These are phyloP conservation scores for Lasius fuliginosus DNA, from an alignment of 2,888 invertebrate genomes.

Conservation along the genomic window DNA sequence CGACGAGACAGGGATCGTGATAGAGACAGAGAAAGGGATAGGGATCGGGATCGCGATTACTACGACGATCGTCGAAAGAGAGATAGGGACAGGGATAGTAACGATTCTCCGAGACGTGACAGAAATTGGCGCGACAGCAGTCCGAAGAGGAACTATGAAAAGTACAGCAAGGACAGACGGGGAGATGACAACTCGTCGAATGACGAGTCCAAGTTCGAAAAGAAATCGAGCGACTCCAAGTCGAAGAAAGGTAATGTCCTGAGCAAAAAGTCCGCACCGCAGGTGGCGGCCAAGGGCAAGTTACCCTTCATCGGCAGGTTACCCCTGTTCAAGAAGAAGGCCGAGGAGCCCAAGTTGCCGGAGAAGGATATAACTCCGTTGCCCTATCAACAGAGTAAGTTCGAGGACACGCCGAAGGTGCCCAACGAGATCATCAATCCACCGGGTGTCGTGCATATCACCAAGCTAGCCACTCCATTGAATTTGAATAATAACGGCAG, in stretches of 20 bases:
- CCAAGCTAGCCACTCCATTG: constrained; percentile 83
- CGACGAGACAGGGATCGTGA: constrained; percentile 71
- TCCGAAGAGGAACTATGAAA: constrained; percentile 81
- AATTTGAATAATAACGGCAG: constrained; percentile 68
- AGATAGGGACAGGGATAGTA: constrained; percentile 74
- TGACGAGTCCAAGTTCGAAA: constrained; percentile 84
- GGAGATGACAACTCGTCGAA: constrained; percentile 78
- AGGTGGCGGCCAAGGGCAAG: constrained; percentile 88
- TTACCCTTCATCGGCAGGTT: constrained; percentile 95
- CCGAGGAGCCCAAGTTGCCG: constrained; percentile 84
- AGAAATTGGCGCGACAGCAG: constrained; percentile 82
- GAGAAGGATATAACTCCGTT: constrained; percentile 87
- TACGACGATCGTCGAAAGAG: constrained; percentile 83
- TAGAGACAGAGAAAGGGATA: constrained; percentile 72
- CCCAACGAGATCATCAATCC: constrained; percentile 85
- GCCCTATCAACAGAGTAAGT: constrained; percentile 84
- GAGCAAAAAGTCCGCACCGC: constrained; percentile 78
- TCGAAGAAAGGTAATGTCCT: constrained; percentile 76
- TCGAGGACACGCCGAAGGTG: constrained; percentile 84
- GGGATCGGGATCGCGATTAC: constrained; percentile 79
- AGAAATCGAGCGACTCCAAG: constrained; percentile 82
- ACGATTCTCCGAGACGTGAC: constrained; percentile 83
- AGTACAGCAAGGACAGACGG: constrained; percentile 78
- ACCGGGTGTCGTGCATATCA: constrained; percentile 84
- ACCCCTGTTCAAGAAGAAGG: constrained; percentile 91